Evolutionary conservation across 2,797 vertebrate species (phyloP), one percentile per base, ranked within the genome.

Genomic region (Capromys pilorides): DNA sequence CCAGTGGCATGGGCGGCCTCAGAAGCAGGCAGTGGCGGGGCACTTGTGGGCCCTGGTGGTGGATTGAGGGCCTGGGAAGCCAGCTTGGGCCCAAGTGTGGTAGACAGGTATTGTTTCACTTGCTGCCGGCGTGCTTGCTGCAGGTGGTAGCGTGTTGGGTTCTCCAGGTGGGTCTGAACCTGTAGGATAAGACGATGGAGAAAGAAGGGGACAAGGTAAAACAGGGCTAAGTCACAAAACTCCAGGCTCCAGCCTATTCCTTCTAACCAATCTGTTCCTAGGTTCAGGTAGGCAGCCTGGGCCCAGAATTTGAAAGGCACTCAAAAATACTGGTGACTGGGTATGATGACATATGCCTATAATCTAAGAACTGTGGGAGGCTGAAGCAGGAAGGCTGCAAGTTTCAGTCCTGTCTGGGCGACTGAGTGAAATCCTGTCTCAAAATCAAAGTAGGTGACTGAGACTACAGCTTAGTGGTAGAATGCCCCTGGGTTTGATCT

Each of bases 91-190:
- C 99, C 99, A 96, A 99, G 98, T 16, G 99, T 99, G 95, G 99
- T 99, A 54, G 99, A 99, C 75, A 99, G 98, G 96, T 99, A 99
- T 97, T 99, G 99, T 95, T 99, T 99, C 86, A 99, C 99, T 97
- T 99, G 99, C 90, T 99, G 99, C 88, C 99, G 98, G 98, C 99
- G 99, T 0, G 99, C 98, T 97, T 99, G 99, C 97, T 99, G 99
- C 95, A 99, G 99, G 98, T 99, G 99, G 97, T 99, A 99, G 96
- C 98, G 99, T 2, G 99, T 99, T 41, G 99, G 99, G 96, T 99
- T 99, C 97, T 99, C 99, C 97, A 99, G 97, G 96, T 99, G 99
- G n/a, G 98, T 99, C 98, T 99, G 99, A 78, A 99, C 99, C 99
- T 99, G 94, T 57, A 61, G 64, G 57, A 66, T 18, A 28, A 79